Conservation (phyloP, 2,797 vertebrate species). For the Coregonus ussuriensis region DNA sequence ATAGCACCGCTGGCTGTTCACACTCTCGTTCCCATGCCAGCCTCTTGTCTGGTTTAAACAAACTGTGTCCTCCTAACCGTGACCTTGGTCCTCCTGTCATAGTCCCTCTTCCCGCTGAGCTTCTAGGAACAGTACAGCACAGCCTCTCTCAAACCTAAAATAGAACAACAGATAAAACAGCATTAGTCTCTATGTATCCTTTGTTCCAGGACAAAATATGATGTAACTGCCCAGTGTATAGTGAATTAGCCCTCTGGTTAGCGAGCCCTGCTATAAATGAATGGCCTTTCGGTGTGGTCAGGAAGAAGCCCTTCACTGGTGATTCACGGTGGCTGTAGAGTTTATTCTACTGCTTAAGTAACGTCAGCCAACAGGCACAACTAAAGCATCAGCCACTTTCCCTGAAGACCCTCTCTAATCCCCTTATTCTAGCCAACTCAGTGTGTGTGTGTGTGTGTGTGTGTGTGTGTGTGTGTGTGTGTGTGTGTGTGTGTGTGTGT, state of each 20-base stretch:
- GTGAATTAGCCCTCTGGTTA: neutral
- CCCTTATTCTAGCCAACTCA: conserved; percentile 47
- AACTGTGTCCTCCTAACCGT: conserved; percentile 46
- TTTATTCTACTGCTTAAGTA: conserved; percentile 31
- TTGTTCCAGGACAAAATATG: no score
- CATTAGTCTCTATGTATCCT: neutral
- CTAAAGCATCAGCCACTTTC: conserved; percentile 31
- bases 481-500: conserved; percentile 22
- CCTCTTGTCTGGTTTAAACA: conserved; percentile 53
- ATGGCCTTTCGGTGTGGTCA: conserved; percentile 47
- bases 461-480: conserved; percentile 10
- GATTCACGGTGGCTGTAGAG: conserved; percentile 42
- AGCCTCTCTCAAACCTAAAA: neutral
- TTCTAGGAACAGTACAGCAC: neutral
- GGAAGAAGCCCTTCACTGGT: conserved; percentile 36
- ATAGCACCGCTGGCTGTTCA: conserved; percentile 57
- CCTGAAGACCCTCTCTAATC: conserved; percentile 54
- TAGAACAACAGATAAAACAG: neutral
- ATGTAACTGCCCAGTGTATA: no score
- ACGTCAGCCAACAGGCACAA: conserved; percentile 39
- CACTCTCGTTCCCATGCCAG: conserved; percentile 51
- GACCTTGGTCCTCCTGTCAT: conserved; percentile 47
- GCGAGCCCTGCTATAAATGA: conserved; percentile 15
- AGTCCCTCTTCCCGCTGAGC: conserved; percentile 2
- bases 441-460: conserved; percentile 10